Percentiles rank a stretch among this genome's conserved stretches.
These are phyloP conservation scores for Hemibagrus guttatus DNA, from an alignment of 2,797 vertebrate genomes.

Conservation along the genomic window DNA sequence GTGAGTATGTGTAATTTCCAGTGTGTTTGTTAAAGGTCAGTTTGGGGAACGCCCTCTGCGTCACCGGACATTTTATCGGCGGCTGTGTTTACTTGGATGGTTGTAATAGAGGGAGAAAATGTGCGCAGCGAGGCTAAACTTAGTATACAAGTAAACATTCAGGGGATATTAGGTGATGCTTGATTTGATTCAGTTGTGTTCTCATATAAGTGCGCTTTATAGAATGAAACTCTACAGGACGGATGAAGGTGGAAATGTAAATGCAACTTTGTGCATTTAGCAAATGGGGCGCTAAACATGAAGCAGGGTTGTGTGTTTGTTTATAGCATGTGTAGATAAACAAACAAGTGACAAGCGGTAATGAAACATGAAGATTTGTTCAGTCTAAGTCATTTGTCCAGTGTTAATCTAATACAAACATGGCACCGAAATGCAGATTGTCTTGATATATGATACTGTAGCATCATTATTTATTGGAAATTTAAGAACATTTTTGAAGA, in stretches of 20 bases:
- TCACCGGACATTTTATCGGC: not conserved
- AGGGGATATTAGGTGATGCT: not conserved
- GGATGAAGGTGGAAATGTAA: not conserved
- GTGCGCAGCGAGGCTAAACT: constrained; percentile 28
- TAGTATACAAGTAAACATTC: not conserved
- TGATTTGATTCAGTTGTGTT: not conserved
- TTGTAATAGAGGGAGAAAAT: not conserved
- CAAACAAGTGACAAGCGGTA: not conserved
- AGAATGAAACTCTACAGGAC: not conserved
- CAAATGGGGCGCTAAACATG: not conserved
- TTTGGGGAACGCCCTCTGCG: not conserved
- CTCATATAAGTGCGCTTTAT: not conserved
- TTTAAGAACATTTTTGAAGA: not conserved
- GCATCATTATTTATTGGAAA: not conserved
- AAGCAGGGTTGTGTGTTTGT: not conserved
- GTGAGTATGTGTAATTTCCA: not conserved
- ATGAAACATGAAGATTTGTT: not conserved
- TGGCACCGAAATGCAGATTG: not conserved
- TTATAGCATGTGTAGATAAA: not conserved
- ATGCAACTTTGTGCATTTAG: not conserved
- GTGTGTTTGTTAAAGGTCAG: not conserved
- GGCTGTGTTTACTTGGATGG: constrained; percentile 11
- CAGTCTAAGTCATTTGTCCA: not conserved
- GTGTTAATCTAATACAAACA: not conserved
- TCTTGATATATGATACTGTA: not conserved